Evolutionary conservation across 2,888 invertebrate genomes (phyloP).

Genomic region (Helobdella robusta): DNA sequence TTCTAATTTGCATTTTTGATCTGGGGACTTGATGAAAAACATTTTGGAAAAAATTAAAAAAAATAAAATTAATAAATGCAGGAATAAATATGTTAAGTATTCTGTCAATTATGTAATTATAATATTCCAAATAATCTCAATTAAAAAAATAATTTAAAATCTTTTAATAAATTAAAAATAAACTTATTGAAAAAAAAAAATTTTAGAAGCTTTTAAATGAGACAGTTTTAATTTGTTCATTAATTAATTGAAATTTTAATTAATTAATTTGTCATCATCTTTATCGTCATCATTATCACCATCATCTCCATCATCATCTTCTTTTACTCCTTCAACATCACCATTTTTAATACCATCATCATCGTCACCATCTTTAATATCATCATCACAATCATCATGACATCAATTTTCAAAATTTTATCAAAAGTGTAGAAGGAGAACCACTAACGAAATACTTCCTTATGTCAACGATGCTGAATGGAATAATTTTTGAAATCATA

Average conservation of each 20-base stretch:
- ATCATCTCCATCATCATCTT: no score
- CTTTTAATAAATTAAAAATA: background rate
- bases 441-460: conserved; percentile 15
- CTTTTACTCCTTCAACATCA: no score
- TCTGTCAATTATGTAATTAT: background rate
- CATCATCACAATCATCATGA: no score
- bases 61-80: background rate
- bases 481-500: background rate
- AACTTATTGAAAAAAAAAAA: background rate
- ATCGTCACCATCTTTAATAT: no score
- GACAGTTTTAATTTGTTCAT: no score
- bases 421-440: no score
- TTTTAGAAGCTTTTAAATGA: no score
- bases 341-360: no score
- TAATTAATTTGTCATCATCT: no score
- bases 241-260: no score
- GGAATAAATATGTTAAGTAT: background rate
- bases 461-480: conserved; percentile 17
- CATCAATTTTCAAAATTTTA: no score
- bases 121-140: background rate
- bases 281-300: no score
- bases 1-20: conserved; percentile 2
- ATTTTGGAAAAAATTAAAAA: background rate
- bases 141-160: background rate
- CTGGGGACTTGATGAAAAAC: background rate